Percentiles rank a stretch among this genome's conserved stretches.
These are phyloP conservation scores for Dioctria rufipes DNA, from an alignment of 2,888 invertebrate species.

Conservation along the genomic window DNA sequence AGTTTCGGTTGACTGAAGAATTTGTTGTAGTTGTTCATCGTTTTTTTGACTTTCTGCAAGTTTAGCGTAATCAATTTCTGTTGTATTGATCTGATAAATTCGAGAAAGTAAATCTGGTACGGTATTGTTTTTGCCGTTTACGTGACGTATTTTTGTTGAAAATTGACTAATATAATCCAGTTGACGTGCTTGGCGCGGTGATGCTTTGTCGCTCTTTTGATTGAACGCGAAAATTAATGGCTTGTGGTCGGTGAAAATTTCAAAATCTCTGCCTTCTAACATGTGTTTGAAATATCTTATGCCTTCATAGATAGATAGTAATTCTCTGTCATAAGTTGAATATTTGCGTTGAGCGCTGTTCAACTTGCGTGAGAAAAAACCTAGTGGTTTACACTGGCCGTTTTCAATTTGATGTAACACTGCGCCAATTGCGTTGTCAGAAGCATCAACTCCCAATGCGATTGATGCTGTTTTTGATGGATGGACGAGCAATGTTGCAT, in stretches of 20 bases:
- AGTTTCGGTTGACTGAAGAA: too few species aligned
- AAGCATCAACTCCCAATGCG: constrained; percentile 62
- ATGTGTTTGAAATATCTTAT: constrained; percentile 66
- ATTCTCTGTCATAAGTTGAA: constrained; percentile 68
- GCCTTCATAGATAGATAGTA: constrained; percentile 67
- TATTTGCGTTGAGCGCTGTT: constrained; percentile 65
- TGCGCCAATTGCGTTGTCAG: constrained; percentile 67
- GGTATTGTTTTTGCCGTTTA: not conserved
- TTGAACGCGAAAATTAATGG: constrained; percentile 65
- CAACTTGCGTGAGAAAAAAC: constrained; percentile 67
- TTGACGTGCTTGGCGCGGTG: constrained; percentile 65
- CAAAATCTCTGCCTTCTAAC: constrained; percentile 66
- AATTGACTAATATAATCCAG: constrained; percentile 62
- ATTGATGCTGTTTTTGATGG: constrained; percentile 63
- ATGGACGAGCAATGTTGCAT: constrained; percentile 64
- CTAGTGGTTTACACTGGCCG: constrained; percentile 65
- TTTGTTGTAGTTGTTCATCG: constrained; percentile 7
- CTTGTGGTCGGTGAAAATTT: constrained; percentile 66
- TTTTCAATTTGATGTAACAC: constrained; percentile 65
- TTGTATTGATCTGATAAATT: not conserved
- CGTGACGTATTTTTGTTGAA: constrained; percentile 18
- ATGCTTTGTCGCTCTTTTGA: constrained; percentile 62
- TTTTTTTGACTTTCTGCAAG: constrained; percentile 37
- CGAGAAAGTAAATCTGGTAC: constrained; percentile 31
- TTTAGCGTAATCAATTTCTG: constrained; percentile 2